Conservation (phyloP, 2,888 invertebrate genomes). For the Noctua janthe region DNA sequence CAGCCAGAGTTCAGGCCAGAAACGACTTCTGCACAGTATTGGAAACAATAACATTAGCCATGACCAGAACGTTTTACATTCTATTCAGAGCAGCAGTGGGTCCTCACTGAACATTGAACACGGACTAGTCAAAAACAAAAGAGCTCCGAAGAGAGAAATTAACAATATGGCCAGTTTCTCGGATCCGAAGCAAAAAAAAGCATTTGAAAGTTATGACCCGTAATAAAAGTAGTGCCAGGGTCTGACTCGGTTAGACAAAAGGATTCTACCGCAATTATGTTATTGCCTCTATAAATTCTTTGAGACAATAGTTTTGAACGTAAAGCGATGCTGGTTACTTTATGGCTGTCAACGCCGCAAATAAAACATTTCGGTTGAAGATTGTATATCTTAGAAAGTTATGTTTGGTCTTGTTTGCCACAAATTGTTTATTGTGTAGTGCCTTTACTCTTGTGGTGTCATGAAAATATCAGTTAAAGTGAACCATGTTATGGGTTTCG, state of each 20-base stretch:
- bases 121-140: conserved; percentile 74
- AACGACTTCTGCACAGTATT: conserved; percentile 75
- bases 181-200: conserved; percentile 76
- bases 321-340: conserved; percentile 73
- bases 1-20: conserved; percentile 78
- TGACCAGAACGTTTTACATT: conserved; percentile 79
- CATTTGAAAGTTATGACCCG: conserved; percentile 76
- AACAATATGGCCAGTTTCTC: conserved; percentile 78
- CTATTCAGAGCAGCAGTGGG: conserved; percentile 67
- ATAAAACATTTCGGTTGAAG: conserved; percentile 73
- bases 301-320: conserved; percentile 79
- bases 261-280: conserved; percentile 83
- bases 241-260: conserved; percentile 78
- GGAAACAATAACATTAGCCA: conserved; percentile 78
- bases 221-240: conserved; percentile 78
- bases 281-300: conserved; percentile 83
- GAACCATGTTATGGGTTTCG: neutral
- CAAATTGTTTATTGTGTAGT: conserved; percentile 55
- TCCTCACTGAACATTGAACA: conserved; percentile 59
- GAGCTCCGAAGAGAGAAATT: conserved; percentile 71
- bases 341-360: conserved; percentile 85
- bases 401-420: conserved; percentile 70
- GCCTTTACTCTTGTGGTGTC: conserved; percentile 30
- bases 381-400: conserved; percentile 74
- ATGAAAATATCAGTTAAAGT: conserved; percentile 24